phyloP scores from a whole-genome alignment of 2,113 vertebrate species.

The Myrmecobius fasciatus region DNA sequence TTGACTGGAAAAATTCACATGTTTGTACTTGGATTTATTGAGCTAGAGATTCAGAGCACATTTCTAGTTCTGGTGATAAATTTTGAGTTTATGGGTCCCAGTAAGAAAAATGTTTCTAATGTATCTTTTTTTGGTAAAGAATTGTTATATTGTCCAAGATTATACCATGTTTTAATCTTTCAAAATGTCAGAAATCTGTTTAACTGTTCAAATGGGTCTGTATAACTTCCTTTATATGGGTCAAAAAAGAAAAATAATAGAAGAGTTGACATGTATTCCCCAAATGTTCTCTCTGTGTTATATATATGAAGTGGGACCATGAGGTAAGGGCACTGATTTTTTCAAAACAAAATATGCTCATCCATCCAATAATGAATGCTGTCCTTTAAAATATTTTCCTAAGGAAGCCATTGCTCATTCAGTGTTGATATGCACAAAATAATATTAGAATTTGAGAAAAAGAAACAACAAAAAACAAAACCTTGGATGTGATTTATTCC shows the following conservation, averaged over 20 bases:
- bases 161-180: conserved; percentile 9
- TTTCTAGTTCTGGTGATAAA: neutral
- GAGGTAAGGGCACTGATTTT: neutral
- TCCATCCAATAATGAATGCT: neutral
- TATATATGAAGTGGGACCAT: neutral
- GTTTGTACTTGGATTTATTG: neutral
- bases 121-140: neutral
- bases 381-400: neutral
- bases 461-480: neutral
- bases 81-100: neutral
- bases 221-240: neutral
- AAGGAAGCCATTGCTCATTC: neutral
- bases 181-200: neutral
- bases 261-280: neutral
- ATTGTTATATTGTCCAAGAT: neutral
- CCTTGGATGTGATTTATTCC: neutral
- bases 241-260: neutral
- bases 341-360: conserved; percentile 1
- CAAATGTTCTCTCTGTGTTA: neutral
- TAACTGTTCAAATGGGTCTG: neutral
- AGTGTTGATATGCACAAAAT: neutral
- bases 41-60: conserved; percentile 5
- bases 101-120: neutral
- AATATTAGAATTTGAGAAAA: neutral
- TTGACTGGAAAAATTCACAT: neutral